phyloP scores from a whole-genome alignment of 2,888 invertebrate genomes.

The Hybos culiciformis region DNA sequence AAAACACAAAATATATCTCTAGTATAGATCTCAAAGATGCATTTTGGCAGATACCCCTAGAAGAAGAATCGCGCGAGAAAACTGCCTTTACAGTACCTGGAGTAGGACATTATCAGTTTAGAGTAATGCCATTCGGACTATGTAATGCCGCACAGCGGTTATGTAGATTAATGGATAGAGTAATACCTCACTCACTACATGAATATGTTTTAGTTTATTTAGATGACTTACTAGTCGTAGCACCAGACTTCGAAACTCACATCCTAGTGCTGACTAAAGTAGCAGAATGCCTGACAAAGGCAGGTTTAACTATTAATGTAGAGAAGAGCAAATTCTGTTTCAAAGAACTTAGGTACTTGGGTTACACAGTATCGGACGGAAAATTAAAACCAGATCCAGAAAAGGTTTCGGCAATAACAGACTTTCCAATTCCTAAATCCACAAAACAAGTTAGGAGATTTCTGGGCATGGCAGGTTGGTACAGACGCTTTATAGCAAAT shows the following conservation, averaged over 20 bases:
- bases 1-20: conserved; percentile 16
- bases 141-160: conserved; percentile 12
- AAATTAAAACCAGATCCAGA: conserved; percentile 9
- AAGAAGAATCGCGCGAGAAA: conserved; percentile 7
- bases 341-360: conserved; percentile 7
- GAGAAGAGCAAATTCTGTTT: conserved; percentile 13
- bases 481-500: conserved; percentile 12
- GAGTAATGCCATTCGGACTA: conserved; percentile 13
- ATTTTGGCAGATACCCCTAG: conserved; percentile 13
- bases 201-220: conserved; percentile 12
- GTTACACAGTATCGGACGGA: conserved; percentile 12
- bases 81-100: conserved; percentile 17
- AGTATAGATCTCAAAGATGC: conserved; percentile 19
- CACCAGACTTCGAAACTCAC: conserved; percentile 9
- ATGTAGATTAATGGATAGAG: conserved; percentile 16
- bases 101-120: conserved; percentile 8
- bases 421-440: conserved; percentile 13
- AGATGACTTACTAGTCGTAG: conserved; percentile 11
- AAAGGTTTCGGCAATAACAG: conserved; percentile 9
- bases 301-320: conserved; percentile 13
- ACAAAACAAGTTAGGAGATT: conserved; percentile 13
- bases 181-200: conserved; percentile 12
- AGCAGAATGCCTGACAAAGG: conserved; percentile 7
- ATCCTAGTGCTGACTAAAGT: conserved; percentile 9
- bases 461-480: conserved; percentile 15